These are phyloP conservation scores for Cyprinodon brontotheroides DNA, from an alignment of 2,113 vertebrate genomes.

Conservation along the genomic window DNA sequence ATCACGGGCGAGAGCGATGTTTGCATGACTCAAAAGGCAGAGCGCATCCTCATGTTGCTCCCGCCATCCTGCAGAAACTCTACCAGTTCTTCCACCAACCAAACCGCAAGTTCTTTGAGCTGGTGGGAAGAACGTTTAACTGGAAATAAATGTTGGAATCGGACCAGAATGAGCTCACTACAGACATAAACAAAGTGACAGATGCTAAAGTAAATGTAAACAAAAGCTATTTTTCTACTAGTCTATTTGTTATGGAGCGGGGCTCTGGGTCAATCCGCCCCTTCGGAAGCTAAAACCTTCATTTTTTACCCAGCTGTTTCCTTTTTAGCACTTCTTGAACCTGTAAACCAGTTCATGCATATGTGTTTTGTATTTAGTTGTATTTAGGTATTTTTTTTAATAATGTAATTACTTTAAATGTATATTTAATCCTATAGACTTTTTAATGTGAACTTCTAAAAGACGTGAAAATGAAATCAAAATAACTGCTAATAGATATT, in stretches of 20 bases:
- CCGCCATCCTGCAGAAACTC: constrained; percentile 87
- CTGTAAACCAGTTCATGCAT: neutral
- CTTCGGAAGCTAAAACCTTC: neutral
- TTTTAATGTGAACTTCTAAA: neutral
- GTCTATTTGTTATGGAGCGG: constrained; percentile 30
- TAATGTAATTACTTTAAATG: neutral
- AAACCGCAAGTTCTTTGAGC: constrained; percentile 92
- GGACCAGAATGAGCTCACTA: constrained; percentile 75
- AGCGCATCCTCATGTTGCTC: constrained; percentile 87
- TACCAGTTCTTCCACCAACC: constrained; percentile 91
- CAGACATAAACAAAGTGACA: constrained; percentile 70
- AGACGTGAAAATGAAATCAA: neutral
- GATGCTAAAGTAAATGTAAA: constrained; percentile 84
- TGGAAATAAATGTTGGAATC: constrained; percentile 85
- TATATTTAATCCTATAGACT: neutral
- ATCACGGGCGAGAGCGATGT: constrained; percentile 89
- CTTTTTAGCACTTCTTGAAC: neutral
- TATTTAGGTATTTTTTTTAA: neutral
- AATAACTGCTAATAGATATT: neutral
- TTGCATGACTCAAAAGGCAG: constrained; percentile 95
- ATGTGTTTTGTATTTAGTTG: neutral
- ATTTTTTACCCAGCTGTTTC: neutral
- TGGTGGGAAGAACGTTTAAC: constrained; percentile 92
- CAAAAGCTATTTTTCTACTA: constrained; percentile 93
- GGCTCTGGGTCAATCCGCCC: neutral